These are phyloP conservation scores for Frankliniella fusca DNA, from an alignment of 2,888 invertebrate genomes.

Conservation along the genomic window DNA sequence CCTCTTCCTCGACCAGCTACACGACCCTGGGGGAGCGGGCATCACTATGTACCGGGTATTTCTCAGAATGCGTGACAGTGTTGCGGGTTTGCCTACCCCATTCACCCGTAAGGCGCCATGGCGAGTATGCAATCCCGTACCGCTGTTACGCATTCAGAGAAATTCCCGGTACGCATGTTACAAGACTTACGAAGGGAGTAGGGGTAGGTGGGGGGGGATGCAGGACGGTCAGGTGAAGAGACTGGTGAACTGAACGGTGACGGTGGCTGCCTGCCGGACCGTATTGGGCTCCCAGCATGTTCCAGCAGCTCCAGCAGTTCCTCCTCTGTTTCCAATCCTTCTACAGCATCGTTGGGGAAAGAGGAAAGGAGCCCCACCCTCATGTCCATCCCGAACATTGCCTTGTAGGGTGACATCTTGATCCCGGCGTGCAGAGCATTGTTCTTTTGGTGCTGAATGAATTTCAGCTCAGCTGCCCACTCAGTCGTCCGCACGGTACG, in stretches of 20 bases:
- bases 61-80: no score
- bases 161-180: neutral
- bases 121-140: no score
- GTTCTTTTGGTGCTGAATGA: constrained; percentile 29
- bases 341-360: neutral
- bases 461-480: constrained; percentile 28
- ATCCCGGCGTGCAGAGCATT: constrained; percentile 23
- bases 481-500: neutral
- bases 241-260: neutral
- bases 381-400: constrained; percentile 28
- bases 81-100: no score
- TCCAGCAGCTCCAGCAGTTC: neutral
- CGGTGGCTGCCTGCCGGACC: neutral
- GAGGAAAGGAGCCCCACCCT: neutral
- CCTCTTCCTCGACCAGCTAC: no score
- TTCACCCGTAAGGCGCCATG: no score
- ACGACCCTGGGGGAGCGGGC: neutral
- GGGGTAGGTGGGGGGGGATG: neutral
- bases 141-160: no score
- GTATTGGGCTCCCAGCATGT: neutral
- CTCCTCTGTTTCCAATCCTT: neutral
- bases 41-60: no score
- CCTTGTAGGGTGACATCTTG: constrained; percentile 23
- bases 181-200: neutral
- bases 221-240: neutral